These are phyloP conservation scores for Akabosia matsudoensis DNA, from an alignment of 1,140 invertebrate species.

Conservation along the genomic window DNA sequence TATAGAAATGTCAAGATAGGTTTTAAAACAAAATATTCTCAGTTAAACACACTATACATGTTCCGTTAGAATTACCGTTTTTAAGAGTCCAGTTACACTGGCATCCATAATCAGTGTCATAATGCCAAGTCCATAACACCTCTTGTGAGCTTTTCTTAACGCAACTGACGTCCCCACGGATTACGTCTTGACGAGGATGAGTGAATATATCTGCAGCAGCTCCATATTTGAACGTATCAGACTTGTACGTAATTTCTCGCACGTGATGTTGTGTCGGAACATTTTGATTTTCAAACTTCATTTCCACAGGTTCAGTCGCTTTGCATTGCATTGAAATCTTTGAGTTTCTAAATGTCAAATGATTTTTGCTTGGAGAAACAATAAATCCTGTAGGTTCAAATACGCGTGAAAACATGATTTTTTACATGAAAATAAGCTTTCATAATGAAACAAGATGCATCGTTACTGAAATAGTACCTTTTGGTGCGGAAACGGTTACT, in stretches of 20 bases:
- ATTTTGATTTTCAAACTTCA: conserved; percentile 25
- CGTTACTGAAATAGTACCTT: too few relatives aligned
- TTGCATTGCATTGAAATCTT: conserved; percentile 24
- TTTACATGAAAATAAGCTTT: too few relatives aligned
- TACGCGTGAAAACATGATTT: too few relatives aligned
- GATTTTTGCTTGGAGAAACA: conserved; percentile 8
- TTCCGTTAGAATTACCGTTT: not conserved
- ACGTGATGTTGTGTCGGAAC: conserved; percentile 16
- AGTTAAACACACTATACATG: not conserved
- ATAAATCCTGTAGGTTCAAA: conserved; percentile 4
- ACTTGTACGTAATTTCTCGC: not conserved
- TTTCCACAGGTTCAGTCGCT: conserved; percentile 30
- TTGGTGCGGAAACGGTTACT: conserved; percentile 18
- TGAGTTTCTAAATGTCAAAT: conserved; percentile 20
- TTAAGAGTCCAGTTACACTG: conserved; percentile 16
- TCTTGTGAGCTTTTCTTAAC: conserved; percentile 12
- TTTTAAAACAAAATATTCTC: not conserved
- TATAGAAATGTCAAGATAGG: not conserved
- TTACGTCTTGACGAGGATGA: conserved; percentile 4
- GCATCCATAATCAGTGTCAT: conserved; percentile 27
- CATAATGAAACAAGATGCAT: too few relatives aligned
- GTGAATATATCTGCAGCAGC: conserved; percentile 30
- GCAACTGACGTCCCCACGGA: conserved; percentile 28
- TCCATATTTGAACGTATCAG: conserved; percentile 21
- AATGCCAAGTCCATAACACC: conserved; percentile 27